Conservation (phyloP, 2,113 vertebrate species). For the Neogobius melanostomus region DNA sequence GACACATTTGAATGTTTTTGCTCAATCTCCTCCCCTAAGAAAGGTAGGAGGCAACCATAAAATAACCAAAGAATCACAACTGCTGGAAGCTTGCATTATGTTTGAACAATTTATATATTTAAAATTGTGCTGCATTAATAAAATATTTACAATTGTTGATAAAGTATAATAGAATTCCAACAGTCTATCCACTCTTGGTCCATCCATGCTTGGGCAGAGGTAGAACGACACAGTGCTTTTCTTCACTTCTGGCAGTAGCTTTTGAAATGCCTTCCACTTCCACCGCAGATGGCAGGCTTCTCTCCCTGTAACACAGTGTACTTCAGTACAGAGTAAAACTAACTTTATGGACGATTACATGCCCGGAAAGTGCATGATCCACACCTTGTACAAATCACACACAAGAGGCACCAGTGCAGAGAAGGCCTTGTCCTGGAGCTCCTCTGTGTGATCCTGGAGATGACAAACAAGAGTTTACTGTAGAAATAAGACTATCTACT, state of each 20-base stretch:
- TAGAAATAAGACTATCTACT: no score
- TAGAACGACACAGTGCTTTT: not conserved
- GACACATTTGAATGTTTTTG: no score
- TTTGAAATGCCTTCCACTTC: conserved; percentile 25
- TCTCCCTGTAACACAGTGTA: conserved; percentile 66
- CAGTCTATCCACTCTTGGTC: conserved; percentile 7
- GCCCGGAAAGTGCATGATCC: no score
- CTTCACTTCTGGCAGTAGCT: conserved; percentile 55
- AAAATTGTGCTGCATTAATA: not conserved
- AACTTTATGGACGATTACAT: no score
- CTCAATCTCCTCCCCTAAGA: no score
- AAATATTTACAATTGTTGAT: conserved; percentile 19
- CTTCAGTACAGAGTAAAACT: no score
- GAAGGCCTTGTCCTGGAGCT: conserved; percentile 70
- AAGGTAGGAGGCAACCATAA: not conserved
- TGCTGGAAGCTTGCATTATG: not conserved
- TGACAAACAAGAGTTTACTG: not conserved
- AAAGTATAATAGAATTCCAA: not conserved
- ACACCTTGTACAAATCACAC: conserved; percentile 82
- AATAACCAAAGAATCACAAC: not conserved
- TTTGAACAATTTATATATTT: not conserved
- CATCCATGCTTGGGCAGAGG: conserved; percentile 31
- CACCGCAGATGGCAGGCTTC: conserved; percentile 71
- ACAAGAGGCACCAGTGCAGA: conserved; percentile 75
- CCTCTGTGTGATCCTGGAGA: conserved; percentile 68